A percentile compares a stretch with the other conserved stretches of the same genome.
Conservation (phyloP, 2,888 invertebrate species). For the Tribolium freemani region DNA sequence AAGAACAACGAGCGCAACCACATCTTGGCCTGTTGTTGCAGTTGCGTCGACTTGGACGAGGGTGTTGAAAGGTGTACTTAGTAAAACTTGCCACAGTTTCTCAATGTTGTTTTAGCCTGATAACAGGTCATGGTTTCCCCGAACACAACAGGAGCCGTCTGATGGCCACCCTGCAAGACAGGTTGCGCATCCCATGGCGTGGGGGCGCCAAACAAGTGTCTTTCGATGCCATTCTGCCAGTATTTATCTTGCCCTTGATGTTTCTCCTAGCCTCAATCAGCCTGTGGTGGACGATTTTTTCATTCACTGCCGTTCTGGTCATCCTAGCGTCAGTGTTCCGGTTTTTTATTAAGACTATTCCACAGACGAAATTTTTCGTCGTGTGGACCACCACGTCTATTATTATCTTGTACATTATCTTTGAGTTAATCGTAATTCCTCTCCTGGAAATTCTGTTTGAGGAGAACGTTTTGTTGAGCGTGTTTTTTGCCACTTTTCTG, state of each 20-base stretch:
- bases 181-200: conserved; percentile 73
- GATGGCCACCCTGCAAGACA: conserved; percentile 70
- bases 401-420: conserved; percentile 76
- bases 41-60: conserved; percentile 72
- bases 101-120: conserved; percentile 61
- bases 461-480: conserved; percentile 74
- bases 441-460: conserved; percentile 79
- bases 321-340: conserved; percentile 59
- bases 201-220: conserved; percentile 73
- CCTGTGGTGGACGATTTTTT: conserved; percentile 64
- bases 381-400: conserved; percentile 82
- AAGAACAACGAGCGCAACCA: conserved; percentile 69
- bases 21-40: conserved; percentile 73
- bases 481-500: conserved; percentile 68
- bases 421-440: conserved; percentile 79
- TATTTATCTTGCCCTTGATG: conserved; percentile 69
- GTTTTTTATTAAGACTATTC: conserved; percentile 58
- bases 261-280: conserved; percentile 69
- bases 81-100: neutral
- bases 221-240: conserved; percentile 69
- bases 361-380: conserved; percentile 79
- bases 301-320: conserved; percentile 59
- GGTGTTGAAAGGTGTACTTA: conserved; percentile 70
- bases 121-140: conserved; percentile 63
- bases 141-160: conserved; percentile 61